phyloP scores from a whole-genome alignment of 2,113 vertebrate genomes.

The Danionella cerebrum region DNA sequence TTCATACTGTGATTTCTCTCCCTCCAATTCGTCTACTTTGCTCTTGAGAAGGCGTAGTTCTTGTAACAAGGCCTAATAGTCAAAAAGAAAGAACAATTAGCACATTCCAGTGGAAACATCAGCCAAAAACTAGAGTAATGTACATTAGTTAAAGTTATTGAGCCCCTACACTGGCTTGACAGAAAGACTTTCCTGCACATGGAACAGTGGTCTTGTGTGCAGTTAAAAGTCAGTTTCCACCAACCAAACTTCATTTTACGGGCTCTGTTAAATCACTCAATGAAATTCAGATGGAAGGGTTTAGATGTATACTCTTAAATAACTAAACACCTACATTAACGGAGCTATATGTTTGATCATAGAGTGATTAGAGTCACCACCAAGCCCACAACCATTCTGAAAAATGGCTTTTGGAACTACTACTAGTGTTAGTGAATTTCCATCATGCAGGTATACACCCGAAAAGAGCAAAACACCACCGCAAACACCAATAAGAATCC shows the following conservation, averaged over 20 bases:
- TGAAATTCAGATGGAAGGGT: background rate
- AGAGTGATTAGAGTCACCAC: slow-evolving; percentile 5
- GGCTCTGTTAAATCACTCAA: background rate
- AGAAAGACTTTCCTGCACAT: background rate
- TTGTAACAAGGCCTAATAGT: slow-evolving; percentile 74
- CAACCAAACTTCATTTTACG: background rate
- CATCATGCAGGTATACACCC: slow-evolving; percentile 29
- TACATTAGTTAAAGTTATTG: background rate
- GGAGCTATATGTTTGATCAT: background rate
- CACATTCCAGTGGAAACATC: background rate
- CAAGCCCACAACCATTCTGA: background rate
- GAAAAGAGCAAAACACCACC: slow-evolving; percentile 20
- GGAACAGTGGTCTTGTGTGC: too few species aligned
- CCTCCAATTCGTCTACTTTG: slow-evolving; percentile 88
- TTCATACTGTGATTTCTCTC: slow-evolving; percentile 84
- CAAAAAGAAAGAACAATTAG: slow-evolving; percentile 4
- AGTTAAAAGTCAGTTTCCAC: background rate
- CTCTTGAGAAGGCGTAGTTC: slow-evolving; percentile 81
- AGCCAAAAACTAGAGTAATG: background rate
- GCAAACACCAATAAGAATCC: slow-evolving; percentile 11
- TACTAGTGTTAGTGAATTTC: slow-evolving; percentile 34
- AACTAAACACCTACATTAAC: slow-evolving; percentile 16
- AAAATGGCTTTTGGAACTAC: background rate
- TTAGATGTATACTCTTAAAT: too few species aligned
- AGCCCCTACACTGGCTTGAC: background rate